Percentiles rank a stretch among this genome's conserved stretches.
phyloP scores from a whole-genome alignment of 2,113 vertebrate species.

The Gavia stellata region DNA sequence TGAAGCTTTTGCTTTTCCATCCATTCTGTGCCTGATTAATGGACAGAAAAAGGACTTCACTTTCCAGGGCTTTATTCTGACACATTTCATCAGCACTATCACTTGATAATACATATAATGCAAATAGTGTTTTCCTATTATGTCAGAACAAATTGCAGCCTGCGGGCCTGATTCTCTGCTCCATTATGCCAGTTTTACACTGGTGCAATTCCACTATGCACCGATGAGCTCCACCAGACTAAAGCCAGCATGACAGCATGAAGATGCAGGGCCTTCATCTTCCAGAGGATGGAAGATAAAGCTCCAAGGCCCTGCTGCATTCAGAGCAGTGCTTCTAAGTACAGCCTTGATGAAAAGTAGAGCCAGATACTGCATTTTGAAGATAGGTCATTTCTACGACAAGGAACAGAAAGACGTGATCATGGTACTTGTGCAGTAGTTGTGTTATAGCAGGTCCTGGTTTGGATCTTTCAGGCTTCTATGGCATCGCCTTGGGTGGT shows the following conservation, averaged over 20 bases:
- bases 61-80: constrained; percentile 49
- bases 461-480: neutral
- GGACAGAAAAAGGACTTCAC: constrained; percentile 42
- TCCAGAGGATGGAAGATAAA: neutral
- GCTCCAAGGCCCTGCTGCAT: neutral
- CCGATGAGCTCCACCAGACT: neutral
- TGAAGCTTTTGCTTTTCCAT: constrained; percentile 9
- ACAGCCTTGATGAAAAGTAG: neutral
- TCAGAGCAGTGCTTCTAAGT: neutral
- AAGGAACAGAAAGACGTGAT: neutral
- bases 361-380: neutral
- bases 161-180: constrained; percentile 29
- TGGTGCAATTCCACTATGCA: neutral
- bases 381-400: neutral
- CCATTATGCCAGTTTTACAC: constrained; percentile 18
- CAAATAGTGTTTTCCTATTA: constrained; percentile 57
- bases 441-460: neutral
- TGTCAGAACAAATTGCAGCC: constrained; percentile 57
- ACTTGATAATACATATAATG: neutral
- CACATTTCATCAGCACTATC: constrained; percentile 48
- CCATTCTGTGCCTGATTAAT: constrained; percentile 41
- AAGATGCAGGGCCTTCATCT: neutral
- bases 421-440: neutral
- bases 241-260: neutral
- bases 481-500: accelerated